Conservation (phyloP, 1,140 invertebrate genomes). For the Trichoplusia ni region DNA sequence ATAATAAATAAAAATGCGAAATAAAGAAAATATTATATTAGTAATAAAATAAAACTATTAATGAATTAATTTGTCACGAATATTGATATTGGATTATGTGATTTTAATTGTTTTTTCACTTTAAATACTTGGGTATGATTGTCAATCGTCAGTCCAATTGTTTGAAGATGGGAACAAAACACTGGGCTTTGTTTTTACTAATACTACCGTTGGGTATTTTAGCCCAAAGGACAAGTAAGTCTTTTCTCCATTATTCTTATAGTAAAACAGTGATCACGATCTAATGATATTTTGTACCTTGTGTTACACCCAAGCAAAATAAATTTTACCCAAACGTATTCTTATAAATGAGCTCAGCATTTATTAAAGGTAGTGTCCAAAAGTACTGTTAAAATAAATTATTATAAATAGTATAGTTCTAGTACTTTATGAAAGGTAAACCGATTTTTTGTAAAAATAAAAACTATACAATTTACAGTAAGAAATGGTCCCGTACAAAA, state of each 20-base stretch:
- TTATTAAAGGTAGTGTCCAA: no score
- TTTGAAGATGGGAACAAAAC: conserved; percentile 34
- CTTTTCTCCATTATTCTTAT: no score
- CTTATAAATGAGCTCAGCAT: no score
- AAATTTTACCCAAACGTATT: no score
- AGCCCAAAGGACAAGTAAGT: not conserved
- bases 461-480: no score
- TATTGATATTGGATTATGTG: not conserved
- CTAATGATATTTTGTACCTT: no score
- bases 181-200: conserved; percentile 33
- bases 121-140: conserved; percentile 26
- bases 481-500: no score
- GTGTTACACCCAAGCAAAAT: not conserved
- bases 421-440: no score
- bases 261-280: no score
- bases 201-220: conserved; percentile 32
- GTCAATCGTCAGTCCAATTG: conserved; percentile 31
- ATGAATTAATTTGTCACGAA: conserved; percentile 36
- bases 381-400: no score
- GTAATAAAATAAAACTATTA: not conserved
- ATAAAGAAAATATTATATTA: not conserved
- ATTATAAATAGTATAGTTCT: no score
- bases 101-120: conserved; percentile 33
- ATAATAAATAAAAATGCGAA: conserved; percentile 8
- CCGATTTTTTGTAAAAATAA: no score